Evolutionary conservation across 92 coral and sea anemone species (phyloP), one percentile per base, ranked within the genome.

Genomic region (Phenganax subtilis): DNA sequence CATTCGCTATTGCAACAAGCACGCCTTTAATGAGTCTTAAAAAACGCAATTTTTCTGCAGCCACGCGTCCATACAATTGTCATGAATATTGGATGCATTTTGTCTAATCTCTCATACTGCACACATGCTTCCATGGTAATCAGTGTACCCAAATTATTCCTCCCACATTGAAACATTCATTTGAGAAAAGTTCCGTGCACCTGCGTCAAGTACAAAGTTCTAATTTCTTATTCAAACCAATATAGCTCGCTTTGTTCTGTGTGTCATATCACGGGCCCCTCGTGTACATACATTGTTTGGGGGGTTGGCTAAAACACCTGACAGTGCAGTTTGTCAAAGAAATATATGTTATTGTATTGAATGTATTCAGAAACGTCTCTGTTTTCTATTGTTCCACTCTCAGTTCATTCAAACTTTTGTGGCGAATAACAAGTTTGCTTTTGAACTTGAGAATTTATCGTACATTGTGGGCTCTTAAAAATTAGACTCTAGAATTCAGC

Each of bases 201-300:
- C 72, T 66, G 72, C 72, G 72, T 30, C 12, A 66, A 66, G 47
- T 66, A 66, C 72, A 66, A 66, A 66, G 72, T 66, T 51, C 72
- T 66, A 66, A 66, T 66, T 16, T 29, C 51, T 0, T 27, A 66
- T 66, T 66, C 47, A 66, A 66, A 66, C 51, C 47, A 15, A 66
- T 51, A 66, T 25, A 25, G 8, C 67, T 15, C 67, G 5, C 67
- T 14, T 17, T 61, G 20, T 61, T 14, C 28, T 61, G 5, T 61
- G 47, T 30, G 72, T 47, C 72, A 66, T 66, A 51, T 66, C 51
- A 66, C 51, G 72, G 28, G 72, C 28, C 47, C 47, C 47, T 37
- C 51, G 51, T 15, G 16, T 66, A 16, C 9, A 66, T 27, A 29
- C 11, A 66, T 25, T 66, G 72, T 66, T 61, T 66, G 47, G 31